Evolutionary conservation across 2,888 invertebrate genomes (phyloP).

Genomic region (Melieria omissa): DNA sequence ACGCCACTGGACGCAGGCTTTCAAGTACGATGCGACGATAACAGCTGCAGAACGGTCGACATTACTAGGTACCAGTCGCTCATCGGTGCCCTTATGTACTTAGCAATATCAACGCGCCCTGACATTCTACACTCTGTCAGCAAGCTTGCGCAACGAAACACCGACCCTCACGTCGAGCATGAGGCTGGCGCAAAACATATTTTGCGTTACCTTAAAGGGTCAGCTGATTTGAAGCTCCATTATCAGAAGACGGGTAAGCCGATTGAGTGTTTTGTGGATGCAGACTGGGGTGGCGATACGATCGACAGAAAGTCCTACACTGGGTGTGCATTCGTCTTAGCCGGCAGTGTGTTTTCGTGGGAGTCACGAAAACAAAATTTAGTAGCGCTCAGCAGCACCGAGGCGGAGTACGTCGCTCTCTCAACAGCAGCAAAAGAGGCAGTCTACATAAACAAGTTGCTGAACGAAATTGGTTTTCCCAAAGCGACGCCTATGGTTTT

Average conservation of each 20-base stretch:
- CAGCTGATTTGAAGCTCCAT: constrained; percentile 39
- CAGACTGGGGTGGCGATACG: constrained; percentile 44
- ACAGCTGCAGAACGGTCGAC: constrained; percentile 19
- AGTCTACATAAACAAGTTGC: constrained; percentile 27
- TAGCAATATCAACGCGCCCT: constrained; percentile 19
- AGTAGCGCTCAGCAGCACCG: constrained; percentile 40
- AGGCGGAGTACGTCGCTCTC: constrained; percentile 38
- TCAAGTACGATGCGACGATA: constrained; percentile 17
- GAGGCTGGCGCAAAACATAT: constrained; percentile 7
- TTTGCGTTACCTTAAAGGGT: constrained; percentile 26
- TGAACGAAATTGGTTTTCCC: constrained; percentile 13
- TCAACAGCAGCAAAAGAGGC: constrained; percentile 38
- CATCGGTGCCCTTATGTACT: constrained; percentile 35
- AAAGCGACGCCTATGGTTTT: neutral
- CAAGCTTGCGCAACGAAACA: constrained; percentile 11
- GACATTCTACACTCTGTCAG: constrained; percentile 16
- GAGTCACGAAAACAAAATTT: constrained; percentile 39
- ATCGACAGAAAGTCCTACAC: constrained; percentile 43
- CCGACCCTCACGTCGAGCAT: constrained; percentile 15
- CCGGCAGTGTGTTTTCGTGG: constrained; percentile 39
- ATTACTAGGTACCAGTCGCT: constrained; percentile 36
- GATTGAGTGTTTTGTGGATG: constrained; percentile 40
- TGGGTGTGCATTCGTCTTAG: constrained; percentile 36
- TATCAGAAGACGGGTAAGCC: constrained; percentile 39
- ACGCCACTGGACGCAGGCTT: constrained; percentile 16